Evolutionary conservation across 53 echinoderm and acorn worm species (phyloP), one percentile per base, ranked within the genome.

Genomic region (Luidia sarsii): DNA sequence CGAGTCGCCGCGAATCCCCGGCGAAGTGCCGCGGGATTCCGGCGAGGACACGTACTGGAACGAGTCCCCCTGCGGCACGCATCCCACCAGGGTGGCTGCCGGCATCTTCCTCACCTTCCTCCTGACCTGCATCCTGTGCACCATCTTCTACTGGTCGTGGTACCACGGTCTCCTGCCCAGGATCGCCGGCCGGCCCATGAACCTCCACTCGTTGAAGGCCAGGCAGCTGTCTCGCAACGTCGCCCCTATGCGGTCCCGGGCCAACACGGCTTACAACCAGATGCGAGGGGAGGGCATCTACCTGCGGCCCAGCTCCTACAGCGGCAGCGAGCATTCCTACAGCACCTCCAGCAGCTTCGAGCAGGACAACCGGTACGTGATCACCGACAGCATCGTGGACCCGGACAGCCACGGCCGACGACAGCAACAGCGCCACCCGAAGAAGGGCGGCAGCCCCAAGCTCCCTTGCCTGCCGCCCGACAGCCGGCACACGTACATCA

Each of bases 321-420:
- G 85, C 53, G 86, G 82, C 1, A 91, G 91, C 57, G 79, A 85
- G 8, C 90, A 90, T 39, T 86, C 85, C 15, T 50, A 82, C 18
- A 86, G 86, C 33, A 84, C 59, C 34, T 32, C 71, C 9, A 77
- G 88, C 31, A 87, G 85, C 61, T 86, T 86, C 50, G 91, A 94
- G 59, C 86, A 86, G 4, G 91, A 85, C 32, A 89, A 87, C 9
- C 75, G 94, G 7, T 94, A 94, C 63, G 94, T 94, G 22, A 91
- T 90, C 14, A 94, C 94, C n/a, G 91, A 88, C 36, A 91, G 88
- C 46, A 83, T 80, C 7, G 74, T 69, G 16, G 94, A 91, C 37
- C 94, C 94, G 3, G 90, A 88, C 19, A 83, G 80, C 50, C 59
- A 85, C 7, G 37, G 37, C 34, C 27, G 29, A 0, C 38, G 64